Conservation (phyloP, 1,140 invertebrate species). For the Pachyrhynchus sulphureomaculatus region DNA sequence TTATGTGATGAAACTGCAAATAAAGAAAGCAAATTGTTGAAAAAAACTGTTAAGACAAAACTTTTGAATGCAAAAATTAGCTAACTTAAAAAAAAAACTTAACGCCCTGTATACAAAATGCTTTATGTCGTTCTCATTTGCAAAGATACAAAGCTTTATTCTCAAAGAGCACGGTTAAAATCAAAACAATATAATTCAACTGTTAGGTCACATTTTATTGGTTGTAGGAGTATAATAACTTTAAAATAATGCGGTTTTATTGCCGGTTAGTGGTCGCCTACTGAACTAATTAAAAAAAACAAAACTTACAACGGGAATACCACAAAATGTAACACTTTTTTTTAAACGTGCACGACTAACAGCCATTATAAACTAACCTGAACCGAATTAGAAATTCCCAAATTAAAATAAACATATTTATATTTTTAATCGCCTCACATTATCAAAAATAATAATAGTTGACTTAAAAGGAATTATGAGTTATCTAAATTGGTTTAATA, state of each 20-base stretch:
- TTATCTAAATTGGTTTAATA: not conserved
- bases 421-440: not conserved
- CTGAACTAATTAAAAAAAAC: too few species aligned
- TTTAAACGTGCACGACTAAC: not conserved
- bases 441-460: not conserved
- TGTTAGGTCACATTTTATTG: too few species aligned
- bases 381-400: not conserved
- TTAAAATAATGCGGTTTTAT: too few species aligned
- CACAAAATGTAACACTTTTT: not conserved
- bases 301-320: not conserved
- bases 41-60: not conserved
- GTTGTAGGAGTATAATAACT: too few species aligned
- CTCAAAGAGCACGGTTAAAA: too few species aligned
- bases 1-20: slow-evolving; percentile 18
- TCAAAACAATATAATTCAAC: too few species aligned
- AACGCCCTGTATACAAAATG: too few species aligned
- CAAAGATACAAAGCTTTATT: too few species aligned
- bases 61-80: too few species aligned
- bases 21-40: slow-evolving; percentile 5
- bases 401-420: not conserved
- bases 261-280: too few species aligned
- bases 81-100: too few species aligned
- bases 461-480: not conserved
- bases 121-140: too few species aligned
- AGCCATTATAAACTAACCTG: not conserved